phyloP scores from a whole-genome alignment of 2,888 invertebrate genomes.

The Parnassius glacialis region DNA sequence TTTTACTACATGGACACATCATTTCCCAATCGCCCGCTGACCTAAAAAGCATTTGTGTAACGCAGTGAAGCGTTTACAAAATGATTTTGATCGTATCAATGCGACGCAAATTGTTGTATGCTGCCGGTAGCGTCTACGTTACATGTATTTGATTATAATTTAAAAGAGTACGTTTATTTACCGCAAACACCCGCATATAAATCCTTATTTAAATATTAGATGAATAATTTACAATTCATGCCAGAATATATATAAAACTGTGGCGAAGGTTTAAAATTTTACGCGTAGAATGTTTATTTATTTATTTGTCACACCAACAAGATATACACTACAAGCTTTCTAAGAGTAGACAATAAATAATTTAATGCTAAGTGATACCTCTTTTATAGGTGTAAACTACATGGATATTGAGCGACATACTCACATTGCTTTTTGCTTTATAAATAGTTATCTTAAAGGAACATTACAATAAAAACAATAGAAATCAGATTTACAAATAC shows the following conservation, averaged over 20 bases:
- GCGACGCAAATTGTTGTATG: constrained; percentile 45
- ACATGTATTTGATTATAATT: constrained; percentile 24
- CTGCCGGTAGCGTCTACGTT: constrained; percentile 18
- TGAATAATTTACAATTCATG: constrained; percentile 16
- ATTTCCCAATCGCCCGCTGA: constrained; percentile 77
- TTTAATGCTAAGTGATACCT: too few relatives aligned
- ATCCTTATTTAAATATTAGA: constrained; percentile 22
- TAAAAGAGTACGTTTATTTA: constrained; percentile 11
- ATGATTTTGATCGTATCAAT: constrained; percentile 64
- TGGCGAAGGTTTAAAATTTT: too few relatives aligned
- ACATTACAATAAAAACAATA: too few relatives aligned
- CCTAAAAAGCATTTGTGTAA: constrained; percentile 74
- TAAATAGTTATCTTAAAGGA: too few relatives aligned
- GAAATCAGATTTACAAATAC: too few relatives aligned
- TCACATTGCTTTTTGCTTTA: too few relatives aligned
- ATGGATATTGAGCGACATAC: too few relatives aligned
- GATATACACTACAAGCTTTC: too few relatives aligned
- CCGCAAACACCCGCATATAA: constrained; percentile 24
- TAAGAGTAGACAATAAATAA: too few relatives aligned
- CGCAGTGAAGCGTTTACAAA: constrained; percentile 71
- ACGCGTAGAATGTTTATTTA: too few relatives aligned
- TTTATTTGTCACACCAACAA: too few relatives aligned
- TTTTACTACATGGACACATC: constrained; percentile 76
- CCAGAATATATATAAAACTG: constrained; percentile 1
- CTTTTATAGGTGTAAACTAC: too few relatives aligned